Evolutionary conservation across 2,113 vertebrate genomes (phyloP), one percentile per base, ranked within the genome.

Genomic region (Paratilapia polleni): DNA sequence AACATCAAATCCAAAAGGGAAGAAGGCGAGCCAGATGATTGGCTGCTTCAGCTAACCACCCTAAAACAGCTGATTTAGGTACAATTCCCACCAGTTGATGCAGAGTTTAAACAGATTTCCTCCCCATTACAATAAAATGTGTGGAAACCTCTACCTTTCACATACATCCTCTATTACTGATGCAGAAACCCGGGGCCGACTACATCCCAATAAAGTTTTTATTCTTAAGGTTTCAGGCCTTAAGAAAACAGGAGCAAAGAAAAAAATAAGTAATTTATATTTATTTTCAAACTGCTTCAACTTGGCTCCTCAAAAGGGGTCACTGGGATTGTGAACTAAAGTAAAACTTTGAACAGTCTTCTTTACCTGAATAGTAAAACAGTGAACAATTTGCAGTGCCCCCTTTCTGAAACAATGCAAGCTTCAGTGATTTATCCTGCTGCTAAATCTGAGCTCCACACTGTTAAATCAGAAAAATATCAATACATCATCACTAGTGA

Each of bases 41-140:
- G 57, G 19, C 85, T 56, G 28, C 61, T 26, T 34, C 38, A 22
- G 80, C 61, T 36, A 54, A 28, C 43, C 58, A 57, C 22, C 41
- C 26, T 10, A 6, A 56, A 19, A 68, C 63, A 66, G 26, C 77
- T 41, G 43, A 70, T 54, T 61, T 12, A 52, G 6, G 4, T 63
- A 10, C 13, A 59, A 49, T 56, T 24, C 26, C 80, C 88, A 90
- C 88, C 87, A 88, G 89, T 92, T 91, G 93, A 88, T 78, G 24
- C 28, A 9, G 49, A 31, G 17, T 58, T 28, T 31, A 63, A 60
- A 1, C 34, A 38, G 24, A 43, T n/a, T 49, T 56, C 31, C 47
- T 78, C 62, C 19, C 56, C 8, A 31, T 38, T 22, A 61, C 28
- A 47, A 63, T 20, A 75, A 36, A 76, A 12, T 17, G 2, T 3